Base-by-base conservation (phyloP, 2,888 invertebrate genomes). In the Drosophila mimetica region DNA sequence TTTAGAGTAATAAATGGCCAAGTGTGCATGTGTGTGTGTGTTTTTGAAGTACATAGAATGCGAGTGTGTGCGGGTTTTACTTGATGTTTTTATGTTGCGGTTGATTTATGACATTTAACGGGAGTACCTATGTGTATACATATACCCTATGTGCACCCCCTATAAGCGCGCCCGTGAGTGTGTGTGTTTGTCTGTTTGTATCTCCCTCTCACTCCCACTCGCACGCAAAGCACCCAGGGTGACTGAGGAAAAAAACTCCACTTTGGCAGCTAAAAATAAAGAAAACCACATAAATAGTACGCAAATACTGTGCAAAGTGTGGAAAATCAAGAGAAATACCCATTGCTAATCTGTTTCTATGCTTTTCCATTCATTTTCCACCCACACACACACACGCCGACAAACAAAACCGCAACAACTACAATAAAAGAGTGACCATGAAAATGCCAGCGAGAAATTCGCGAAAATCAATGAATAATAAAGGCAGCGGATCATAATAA, bases 71-170 rank as follows among this genome's bases (percentile, higher is more conserved):
- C 20, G 28, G 32, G 51, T 42, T 41, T 22, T 46, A 41, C 37
- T 55, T 34, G 34, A 37, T 86, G 81, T 79, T 76, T 70, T 74
- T 77, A 75, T 86, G 55, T 37, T 73, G 78, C 76, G 84, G 78
- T 82, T 83, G 87, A 84, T 86, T 84, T 88, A 86, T 84, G 85
- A 84, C 85, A 75, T 77, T 79, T 77, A 80, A 79, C 74, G 55
- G 55, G 18, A 55, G 25, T 50, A 34, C 20, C 14, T 50, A 34
- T 14, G 14, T 36, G 18, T 28, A 18, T 57, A 20, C 14, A 36
- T 14, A 37, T 14, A 37, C 55, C 54, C 28, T 54, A 86, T 83
- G 74, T 34, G 66, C 39, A 34, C 61, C 50, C 41, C 76, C 39
- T 61, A 11, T 39, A 37, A n/a, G n/a, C n/a, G n/a, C n/a, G n/a